Percentiles rank a stretch among this genome's conserved stretches.
These are phyloP conservation scores for Neoarius graeffei DNA, from an alignment of 2,113 vertebrate genomes.

Conservation along the genomic window DNA sequence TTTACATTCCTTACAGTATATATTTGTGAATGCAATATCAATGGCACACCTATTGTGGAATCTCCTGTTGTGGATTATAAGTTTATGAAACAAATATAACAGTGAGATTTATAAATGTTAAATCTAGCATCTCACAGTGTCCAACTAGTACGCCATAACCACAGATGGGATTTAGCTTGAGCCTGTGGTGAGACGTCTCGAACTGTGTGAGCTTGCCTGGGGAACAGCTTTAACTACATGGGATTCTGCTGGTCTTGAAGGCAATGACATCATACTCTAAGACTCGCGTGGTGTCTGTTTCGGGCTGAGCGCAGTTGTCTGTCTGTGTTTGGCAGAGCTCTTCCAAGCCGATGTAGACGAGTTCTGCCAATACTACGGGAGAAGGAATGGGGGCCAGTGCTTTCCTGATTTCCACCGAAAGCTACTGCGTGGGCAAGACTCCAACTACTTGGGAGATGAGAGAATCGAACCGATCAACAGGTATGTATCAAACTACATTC, in stretches of 20 bases:
- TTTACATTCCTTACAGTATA: neutral
- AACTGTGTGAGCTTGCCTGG: slow-evolving; percentile 43
- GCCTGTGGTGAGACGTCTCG: slow-evolving; percentile 40
- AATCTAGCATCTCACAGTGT: slow-evolving; percentile 18
- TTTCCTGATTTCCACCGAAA: slow-evolving; percentile 98
- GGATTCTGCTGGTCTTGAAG: slow-evolving; percentile 38
- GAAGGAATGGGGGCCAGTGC: slow-evolving; percentile 86
- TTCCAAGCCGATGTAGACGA: slow-evolving; percentile 96
- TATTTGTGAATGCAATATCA: neutral
- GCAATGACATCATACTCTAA: slow-evolving; percentile 50
- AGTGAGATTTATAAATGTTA: slow-evolving; percentile 3
- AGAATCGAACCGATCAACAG: slow-evolving; percentile 93
- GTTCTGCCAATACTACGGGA: slow-evolving; percentile 95
- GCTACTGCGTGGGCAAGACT: slow-evolving; percentile 87
- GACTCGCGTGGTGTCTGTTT: slow-evolving; percentile 48
- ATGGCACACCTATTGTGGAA: no score
- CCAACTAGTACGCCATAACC: slow-evolving; percentile 33
- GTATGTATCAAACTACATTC: slow-evolving; percentile 65
- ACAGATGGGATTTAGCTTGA: slow-evolving; percentile 39
- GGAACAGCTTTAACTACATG: slow-evolving; percentile 50
- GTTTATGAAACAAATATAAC: slow-evolving; percentile 7
- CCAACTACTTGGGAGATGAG: slow-evolving; percentile 96
- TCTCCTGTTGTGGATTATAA: neutral
- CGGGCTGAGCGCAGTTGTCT: slow-evolving; percentile 66
- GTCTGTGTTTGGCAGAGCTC: slow-evolving; percentile 83